A percentile compares a stretch with the other conserved stretches of the same genome.
Evolutionary conservation across 2,888 invertebrate species (phyloP).

Genomic region (Salticus scenicus): DNA sequence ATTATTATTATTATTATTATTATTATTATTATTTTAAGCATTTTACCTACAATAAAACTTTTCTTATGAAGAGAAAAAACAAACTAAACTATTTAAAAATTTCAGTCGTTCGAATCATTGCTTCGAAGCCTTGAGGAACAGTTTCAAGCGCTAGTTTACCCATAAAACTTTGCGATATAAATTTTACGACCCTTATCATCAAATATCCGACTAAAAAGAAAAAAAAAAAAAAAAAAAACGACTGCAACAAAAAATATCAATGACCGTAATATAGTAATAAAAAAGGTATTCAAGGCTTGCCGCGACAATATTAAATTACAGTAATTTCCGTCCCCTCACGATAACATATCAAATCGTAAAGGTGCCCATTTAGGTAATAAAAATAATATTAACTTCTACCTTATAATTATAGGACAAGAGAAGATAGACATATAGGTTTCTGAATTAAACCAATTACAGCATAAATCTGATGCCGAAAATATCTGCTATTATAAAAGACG

Average conservation of each 20-base stretch:
- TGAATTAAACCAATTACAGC: slow-evolving; percentile 39
- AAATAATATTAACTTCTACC: not conserved
- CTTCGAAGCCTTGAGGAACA: not conserved
- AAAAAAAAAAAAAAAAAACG: not conserved
- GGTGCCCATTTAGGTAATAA: slow-evolving; percentile 42
- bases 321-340: slow-evolving; percentile 27
- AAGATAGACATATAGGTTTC: not conserved
- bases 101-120: not conserved
- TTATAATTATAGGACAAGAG: not conserved
- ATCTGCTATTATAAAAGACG: slow-evolving; percentile 37
- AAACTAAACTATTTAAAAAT: not conserved
- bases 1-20: too few species aligned
- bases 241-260: not conserved
- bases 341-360: slow-evolving; percentile 28
- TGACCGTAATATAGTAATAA: slow-evolving; percentile 12
- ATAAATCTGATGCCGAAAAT: slow-evolving; percentile 32
- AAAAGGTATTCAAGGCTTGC: not conserved
- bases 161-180: not conserved
- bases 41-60: too few species aligned
- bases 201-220: not conserved
- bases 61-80: too few species aligned
- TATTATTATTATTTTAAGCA: too few species aligned
- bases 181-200: slow-evolving; percentile 11
- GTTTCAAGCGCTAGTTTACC: not conserved
- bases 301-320: slow-evolving; percentile 36